Conservation (phyloP, 2,888 invertebrate genomes). For the Ethmia dodecea region DNA sequence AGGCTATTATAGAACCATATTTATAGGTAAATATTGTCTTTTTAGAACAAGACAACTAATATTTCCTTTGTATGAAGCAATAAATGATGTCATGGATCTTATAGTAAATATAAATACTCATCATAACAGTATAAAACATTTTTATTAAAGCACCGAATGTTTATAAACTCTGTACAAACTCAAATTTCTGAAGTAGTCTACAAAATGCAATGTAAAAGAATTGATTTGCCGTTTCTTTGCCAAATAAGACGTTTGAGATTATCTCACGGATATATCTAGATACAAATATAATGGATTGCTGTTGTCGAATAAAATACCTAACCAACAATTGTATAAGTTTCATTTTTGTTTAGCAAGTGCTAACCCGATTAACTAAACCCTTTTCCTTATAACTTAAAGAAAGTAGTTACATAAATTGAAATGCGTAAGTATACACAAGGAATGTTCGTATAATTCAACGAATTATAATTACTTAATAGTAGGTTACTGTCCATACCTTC, state of each 20-base stretch:
- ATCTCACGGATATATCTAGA: constrained; percentile 21
- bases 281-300: constrained; percentile 31
- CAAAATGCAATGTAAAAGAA: constrained; percentile 42
- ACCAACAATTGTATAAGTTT: constrained; percentile 9
- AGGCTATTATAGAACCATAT: background rate
- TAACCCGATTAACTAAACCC: background rate
- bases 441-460: too few species aligned
- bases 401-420: too few species aligned
- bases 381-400: background rate
- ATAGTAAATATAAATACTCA: constrained; percentile 38
- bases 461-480: too few species aligned
- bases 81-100: constrained; percentile 37
- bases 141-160: constrained; percentile 6
- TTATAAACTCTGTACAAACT: constrained; percentile 17
- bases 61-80: constrained; percentile 34
- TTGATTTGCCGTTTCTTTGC: constrained; percentile 33
- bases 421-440: too few species aligned
- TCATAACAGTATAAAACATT: constrained; percentile 31
- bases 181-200: constrained; percentile 16
- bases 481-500: too few species aligned
- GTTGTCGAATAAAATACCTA: constrained; percentile 45
- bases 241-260: constrained; percentile 17
- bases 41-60: constrained; percentile 8
- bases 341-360: constrained; percentile 9
- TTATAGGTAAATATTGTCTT: constrained; percentile 1